Base-by-base conservation (phyloP, 1,140 invertebrate species). In the Campoletis sonorensis region DNA sequence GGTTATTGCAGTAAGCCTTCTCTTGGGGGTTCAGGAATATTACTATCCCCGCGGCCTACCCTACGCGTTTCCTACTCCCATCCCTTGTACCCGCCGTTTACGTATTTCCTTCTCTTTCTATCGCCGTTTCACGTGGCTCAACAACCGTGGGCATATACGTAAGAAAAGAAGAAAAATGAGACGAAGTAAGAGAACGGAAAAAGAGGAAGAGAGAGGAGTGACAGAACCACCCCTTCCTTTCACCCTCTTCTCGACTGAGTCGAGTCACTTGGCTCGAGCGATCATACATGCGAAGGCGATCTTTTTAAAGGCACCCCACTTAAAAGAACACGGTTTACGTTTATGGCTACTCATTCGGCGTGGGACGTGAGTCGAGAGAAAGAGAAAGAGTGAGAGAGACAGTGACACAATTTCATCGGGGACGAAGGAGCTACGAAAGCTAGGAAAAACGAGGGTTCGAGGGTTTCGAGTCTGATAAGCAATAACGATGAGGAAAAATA, bases 241-340 rank as follows among this genome's bases (percentile, higher is more conserved):
- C 64, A 70, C 64, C 33, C 45, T 73, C 78, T 64, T 70, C 51
- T 18, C 79, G 67, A 75, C 67, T 33, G 71, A 75, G 58, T 21
- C 82, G 77, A 80, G 82, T 85, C 87, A 86, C 87, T 86, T 85
- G 83, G 85, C 79, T 86, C 82, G 58, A 82, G 80, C 87, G 87
- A 89, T 88, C 87, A 89, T 90, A 90, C 86, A 87, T 87, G 88
- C 86, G 84, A 82, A 85, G 88, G 85, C 89, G 90, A 90, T 90
- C 88, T 91, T 91, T 92, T 91, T 91, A 91, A 92, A 91, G 86
- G 88, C 88, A 86, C 85, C 87, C 89, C 90, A 89, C 90, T 91
- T 92, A 91, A 91, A 91, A 90, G 89, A 91, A 92, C 90, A 91
- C 88, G 89, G 86, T 92, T 92, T 91, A 91, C 89, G 90, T 92